phyloP scores from a whole-genome alignment of 2,113 vertebrate species.

The Capricornis sumatraensis region DNA sequence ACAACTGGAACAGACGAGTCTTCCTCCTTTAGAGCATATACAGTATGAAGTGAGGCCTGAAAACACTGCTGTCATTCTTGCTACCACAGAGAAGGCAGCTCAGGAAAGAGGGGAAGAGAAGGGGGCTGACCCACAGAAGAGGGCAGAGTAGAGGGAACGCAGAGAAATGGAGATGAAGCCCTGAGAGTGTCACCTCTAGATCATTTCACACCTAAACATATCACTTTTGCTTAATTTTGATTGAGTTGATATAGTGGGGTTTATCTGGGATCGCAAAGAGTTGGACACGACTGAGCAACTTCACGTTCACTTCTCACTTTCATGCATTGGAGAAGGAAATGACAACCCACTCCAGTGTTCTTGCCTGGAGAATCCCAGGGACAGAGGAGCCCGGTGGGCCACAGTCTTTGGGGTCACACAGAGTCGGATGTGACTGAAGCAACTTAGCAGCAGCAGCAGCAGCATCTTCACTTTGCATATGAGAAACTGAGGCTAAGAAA shows the following conservation, averaged over 20 bases:
- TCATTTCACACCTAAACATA: background rate
- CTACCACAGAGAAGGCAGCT: background rate
- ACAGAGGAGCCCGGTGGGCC: background rate
- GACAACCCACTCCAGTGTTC: background rate
- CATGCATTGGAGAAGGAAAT: background rate
- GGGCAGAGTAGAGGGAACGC: background rate
- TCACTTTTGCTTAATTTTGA: background rate
- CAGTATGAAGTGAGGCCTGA: background rate
- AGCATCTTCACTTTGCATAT: background rate
- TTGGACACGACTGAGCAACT: background rate
- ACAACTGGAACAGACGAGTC: background rate
- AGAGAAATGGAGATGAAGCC: background rate
- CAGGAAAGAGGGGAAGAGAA: too few relatives aligned
- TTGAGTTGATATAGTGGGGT: background rate
- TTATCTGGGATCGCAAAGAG: background rate
- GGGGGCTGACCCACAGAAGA: background rate
- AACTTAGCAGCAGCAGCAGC: background rate
- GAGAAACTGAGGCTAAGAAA: background rate
- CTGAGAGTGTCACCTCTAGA: background rate
- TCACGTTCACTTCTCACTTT: background rate
- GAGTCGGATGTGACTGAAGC: accelerated
- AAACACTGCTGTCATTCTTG: background rate
- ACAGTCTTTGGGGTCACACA: accelerated
- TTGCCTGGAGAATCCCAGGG: background rate
- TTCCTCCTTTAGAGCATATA: background rate